Percentiles rank a stretch among this genome's conserved stretches.
Conservation (phyloP, 2,888 invertebrate genomes). For the Plebejus argus region DNA sequence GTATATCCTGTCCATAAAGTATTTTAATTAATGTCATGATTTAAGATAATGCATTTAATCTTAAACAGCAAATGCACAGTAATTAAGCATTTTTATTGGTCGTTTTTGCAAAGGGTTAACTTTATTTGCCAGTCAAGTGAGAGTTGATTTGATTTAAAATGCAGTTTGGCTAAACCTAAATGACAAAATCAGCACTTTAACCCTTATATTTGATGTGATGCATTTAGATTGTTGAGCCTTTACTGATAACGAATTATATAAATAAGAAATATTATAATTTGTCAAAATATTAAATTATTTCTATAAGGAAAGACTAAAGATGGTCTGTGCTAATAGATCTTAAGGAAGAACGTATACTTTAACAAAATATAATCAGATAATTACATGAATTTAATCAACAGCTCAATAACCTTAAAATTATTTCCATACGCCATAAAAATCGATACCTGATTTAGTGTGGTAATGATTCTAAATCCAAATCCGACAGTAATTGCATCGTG, state of each 20-base stretch:
- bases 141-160: neutral
- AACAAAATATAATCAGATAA: slow-evolving; percentile 1
- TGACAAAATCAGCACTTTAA: neutral
- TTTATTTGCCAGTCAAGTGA: neutral
- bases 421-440: slow-evolving; percentile 26
- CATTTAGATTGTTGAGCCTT: neutral
- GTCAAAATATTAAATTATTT: neutral
- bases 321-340: neutral
- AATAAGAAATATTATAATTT: neutral
- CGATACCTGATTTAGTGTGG: slow-evolving; percentile 28
- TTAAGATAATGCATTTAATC: slow-evolving; percentile 42
- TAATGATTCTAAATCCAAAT: slow-evolving; percentile 21
- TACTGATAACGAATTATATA: neutral
- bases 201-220: neutral
- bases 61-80: slow-evolving; percentile 3
- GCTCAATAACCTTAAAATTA: slow-evolving; percentile 28
- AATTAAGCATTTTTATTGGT: slow-evolving; percentile 22
- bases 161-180: neutral
- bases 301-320: neutral
- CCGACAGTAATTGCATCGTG: slow-evolving; percentile 56
- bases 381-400: slow-evolving; percentile 21
- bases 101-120: neutral
- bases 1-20: slow-evolving; percentile 39
- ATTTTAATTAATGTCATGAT: slow-evolving; percentile 45
- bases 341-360: neutral